Conservation (phyloP, 1,140 invertebrate genomes). For the Cyphomyrmex costatus region DNA sequence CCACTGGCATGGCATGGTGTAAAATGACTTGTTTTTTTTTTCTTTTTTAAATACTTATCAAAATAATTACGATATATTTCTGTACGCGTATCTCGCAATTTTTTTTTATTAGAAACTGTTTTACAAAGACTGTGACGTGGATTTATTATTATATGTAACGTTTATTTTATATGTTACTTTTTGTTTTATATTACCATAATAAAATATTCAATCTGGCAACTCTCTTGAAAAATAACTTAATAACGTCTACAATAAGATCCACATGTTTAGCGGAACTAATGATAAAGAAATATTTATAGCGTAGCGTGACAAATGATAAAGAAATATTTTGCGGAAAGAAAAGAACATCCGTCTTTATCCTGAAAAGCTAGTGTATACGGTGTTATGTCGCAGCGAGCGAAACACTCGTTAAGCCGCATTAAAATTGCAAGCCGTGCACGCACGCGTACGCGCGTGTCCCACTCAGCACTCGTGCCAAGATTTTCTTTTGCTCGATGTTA, state of each 20-base stretch:
- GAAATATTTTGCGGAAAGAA: neutral
- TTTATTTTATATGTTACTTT: neutral
- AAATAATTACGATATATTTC: neutral
- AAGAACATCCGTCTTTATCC: neutral
- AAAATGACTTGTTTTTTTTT: neutral
- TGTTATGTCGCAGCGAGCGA: neutral
- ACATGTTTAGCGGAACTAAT: neutral
- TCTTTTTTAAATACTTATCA: neutral
- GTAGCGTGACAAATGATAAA: neutral
- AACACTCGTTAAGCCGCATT: slow-evolving; percentile 53
- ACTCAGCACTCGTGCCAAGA: slow-evolving; percentile 4
- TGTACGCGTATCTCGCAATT: neutral
- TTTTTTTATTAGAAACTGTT: neutral
- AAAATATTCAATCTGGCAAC: neutral
- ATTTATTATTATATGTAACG: neutral
- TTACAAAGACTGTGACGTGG: neutral
- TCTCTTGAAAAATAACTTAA: neutral
- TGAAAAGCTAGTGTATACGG: neutral
- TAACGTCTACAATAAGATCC: neutral
- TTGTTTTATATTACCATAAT: too few relatives aligned
- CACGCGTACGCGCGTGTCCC: slow-evolving; percentile 16
- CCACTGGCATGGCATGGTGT: too few relatives aligned
- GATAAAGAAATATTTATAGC: slow-evolving; percentile 6
- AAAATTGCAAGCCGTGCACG: slow-evolving; percentile 52
- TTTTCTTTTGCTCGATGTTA: slow-evolving; percentile 66